Percentiles rank a stretch among this genome's conserved stretches.
Evolutionary conservation across 2,888 invertebrate genomes (phyloP).

Genomic region (Leptopilina myrica): DNA sequence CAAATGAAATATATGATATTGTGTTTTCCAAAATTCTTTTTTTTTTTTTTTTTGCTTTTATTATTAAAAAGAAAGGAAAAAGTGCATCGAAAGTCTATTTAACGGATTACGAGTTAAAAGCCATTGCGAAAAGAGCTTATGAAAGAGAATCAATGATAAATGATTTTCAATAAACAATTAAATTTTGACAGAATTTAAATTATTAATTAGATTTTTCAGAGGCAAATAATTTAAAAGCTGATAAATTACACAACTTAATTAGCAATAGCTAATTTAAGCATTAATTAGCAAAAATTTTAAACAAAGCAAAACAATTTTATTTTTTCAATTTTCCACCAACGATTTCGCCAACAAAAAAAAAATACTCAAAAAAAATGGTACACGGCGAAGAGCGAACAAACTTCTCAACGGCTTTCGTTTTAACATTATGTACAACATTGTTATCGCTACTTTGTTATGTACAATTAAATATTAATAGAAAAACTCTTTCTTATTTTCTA

Average conservation of each 20-base stretch:
- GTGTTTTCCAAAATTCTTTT: background rate
- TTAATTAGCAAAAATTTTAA: background rate
- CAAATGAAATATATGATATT: constrained; percentile 51
- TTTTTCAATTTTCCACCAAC: constrained; percentile 19
- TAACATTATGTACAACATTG: constrained; percentile 37
- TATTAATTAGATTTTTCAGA: background rate
- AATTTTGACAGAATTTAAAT: constrained; percentile 1
- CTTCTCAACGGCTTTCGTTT: background rate
- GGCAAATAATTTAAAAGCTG: constrained; percentile 6
- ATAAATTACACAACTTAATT: background rate
- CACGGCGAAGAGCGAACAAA: constrained; percentile 10
- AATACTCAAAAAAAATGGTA: background rate
- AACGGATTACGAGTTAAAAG: background rate
- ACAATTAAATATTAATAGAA: constrained; percentile 50
- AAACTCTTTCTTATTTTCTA: constrained; percentile 40
- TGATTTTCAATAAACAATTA: background rate
- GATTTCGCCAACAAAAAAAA: constrained; percentile 6
- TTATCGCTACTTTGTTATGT: constrained; percentile 51
- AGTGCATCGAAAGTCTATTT: background rate
- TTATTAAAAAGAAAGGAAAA: background rate
- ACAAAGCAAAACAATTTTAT: background rate
- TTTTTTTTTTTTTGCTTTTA: background rate
- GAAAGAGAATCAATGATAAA: background rate
- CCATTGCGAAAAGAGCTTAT: background rate
- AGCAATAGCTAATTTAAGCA: background rate